These are phyloP conservation scores for Microchirus variegatus DNA, from an alignment of 2,797 vertebrate genomes.

Conservation along the genomic window DNA sequence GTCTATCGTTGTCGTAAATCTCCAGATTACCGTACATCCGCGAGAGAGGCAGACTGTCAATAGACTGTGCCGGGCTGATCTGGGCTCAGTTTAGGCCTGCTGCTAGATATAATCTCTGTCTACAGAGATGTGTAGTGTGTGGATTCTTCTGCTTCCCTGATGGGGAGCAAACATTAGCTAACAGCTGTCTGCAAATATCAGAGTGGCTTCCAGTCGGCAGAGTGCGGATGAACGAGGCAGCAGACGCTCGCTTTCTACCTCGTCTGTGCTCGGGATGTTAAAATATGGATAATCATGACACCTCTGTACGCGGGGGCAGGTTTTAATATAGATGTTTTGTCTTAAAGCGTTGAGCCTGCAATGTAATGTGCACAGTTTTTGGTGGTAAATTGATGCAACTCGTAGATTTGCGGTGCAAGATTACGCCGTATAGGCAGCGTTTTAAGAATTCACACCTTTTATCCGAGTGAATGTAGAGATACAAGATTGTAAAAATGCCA, in stretches of 20 bases:
- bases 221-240: not conserved
- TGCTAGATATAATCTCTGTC: not conserved
- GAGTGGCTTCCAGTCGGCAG: not conserved
- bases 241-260: not conserved
- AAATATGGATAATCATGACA: not conserved
- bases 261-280: not conserved
- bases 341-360: too few relatives aligned
- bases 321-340: not conserved
- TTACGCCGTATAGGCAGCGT: too few relatives aligned
- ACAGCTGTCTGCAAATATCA: conserved; percentile 4
- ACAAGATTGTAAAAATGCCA: too few relatives aligned
- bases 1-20: too few relatives aligned
- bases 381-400: too few relatives aligned
- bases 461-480: too few relatives aligned
- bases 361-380: too few relatives aligned
- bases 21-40: not conserved
- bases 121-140: not conserved
- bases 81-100: not conserved
- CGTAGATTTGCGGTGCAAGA: too few relatives aligned
- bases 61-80: not conserved
- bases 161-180: not conserved
- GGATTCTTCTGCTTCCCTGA: not conserved
- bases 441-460: too few relatives aligned
- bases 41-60: not conserved
- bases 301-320: not conserved